These are phyloP conservation scores for Amblyteles armatorius DNA, from an alignment of 2,888 invertebrate species.

Conservation along the genomic window DNA sequence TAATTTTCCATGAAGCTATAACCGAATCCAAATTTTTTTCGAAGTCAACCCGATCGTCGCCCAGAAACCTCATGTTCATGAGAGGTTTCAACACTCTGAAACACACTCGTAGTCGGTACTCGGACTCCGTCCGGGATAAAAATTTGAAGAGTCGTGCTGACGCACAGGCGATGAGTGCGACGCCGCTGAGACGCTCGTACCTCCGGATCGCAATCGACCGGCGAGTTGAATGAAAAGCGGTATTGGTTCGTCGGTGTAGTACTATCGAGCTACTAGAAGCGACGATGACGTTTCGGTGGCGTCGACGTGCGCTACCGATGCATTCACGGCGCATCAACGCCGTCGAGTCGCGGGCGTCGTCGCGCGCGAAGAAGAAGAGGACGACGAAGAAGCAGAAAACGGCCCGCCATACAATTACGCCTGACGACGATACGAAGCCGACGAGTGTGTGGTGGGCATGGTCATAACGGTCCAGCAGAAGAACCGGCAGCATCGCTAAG, in stretches of 20 bases:
- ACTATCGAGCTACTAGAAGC: conserved; percentile 59
- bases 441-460: neutral
- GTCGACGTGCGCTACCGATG: conserved; percentile 51
- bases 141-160: conserved; percentile 49
- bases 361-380: conserved; percentile 11
- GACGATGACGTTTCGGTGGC: conserved; percentile 62
- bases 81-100: neutral
- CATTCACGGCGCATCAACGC: conserved; percentile 26
- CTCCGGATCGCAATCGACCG: conserved; percentile 45
- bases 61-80: neutral
- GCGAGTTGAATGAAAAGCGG: conserved; percentile 62
- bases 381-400: conserved; percentile 38
- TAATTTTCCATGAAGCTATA: neutral
- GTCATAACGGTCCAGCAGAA: conserved; percentile 59
- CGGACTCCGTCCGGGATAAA: neutral
- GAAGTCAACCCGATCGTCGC: neutral
- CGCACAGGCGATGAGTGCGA: conserved; percentile 36
- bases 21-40: neutral
- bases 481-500: conserved; percentile 41
- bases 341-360: conserved; percentile 31
- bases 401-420: conserved; percentile 43
- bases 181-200: conserved; percentile 49
- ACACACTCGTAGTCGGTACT: neutral
- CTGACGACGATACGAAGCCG: conserved; percentile 21
- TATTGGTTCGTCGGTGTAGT: conserved; percentile 51